phyloP scores from a whole-genome alignment of 2,888 invertebrate species.

The Diogma glabrata region DNA sequence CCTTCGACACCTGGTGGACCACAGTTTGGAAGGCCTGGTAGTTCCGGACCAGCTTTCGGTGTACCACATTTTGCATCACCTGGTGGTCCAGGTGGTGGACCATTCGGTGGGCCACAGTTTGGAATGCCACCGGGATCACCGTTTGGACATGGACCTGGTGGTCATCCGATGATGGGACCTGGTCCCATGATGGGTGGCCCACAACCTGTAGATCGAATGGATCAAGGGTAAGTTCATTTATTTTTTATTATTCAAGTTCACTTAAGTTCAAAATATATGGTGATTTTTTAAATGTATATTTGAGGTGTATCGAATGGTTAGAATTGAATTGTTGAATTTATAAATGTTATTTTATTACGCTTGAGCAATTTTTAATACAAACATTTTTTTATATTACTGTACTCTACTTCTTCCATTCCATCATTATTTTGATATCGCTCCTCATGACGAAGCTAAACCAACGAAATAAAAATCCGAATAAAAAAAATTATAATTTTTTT shows the following conservation, averaged over 20 bases:
- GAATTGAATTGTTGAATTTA: too few relatives aligned
- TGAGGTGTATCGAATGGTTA: too few relatives aligned
- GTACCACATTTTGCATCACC: constrained; percentile 38
- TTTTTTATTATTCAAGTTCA: too few relatives aligned
- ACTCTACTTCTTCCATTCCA: constrained; percentile 5
- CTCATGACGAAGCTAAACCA: constrained; percentile 1
- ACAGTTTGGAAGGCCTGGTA: constrained; percentile 51
- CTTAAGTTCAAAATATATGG: too few relatives aligned
- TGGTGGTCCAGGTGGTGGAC: constrained; percentile 40
- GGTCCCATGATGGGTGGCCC: constrained; percentile 52
- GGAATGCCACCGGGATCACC: constrained; percentile 61
- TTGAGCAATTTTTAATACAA: too few relatives aligned
- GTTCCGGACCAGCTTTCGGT: constrained; percentile 58
- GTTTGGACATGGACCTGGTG: constrained; percentile 56
- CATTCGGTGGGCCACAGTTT: constrained; percentile 52
- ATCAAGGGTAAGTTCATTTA: constrained; percentile 54
- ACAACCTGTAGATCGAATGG: constrained; percentile 71
- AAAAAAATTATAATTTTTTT: too few relatives aligned
- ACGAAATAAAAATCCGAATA: constrained; percentile 4
- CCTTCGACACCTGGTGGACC: constrained; percentile 49
- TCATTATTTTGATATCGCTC: not conserved
- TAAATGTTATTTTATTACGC: too few relatives aligned
- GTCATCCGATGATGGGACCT: constrained; percentile 42
- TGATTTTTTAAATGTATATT: too few relatives aligned
- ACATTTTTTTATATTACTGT: too few relatives aligned